phyloP scores from a whole-genome alignment of 2,113 vertebrate genomes.

The Saguinus imperator region DNA sequence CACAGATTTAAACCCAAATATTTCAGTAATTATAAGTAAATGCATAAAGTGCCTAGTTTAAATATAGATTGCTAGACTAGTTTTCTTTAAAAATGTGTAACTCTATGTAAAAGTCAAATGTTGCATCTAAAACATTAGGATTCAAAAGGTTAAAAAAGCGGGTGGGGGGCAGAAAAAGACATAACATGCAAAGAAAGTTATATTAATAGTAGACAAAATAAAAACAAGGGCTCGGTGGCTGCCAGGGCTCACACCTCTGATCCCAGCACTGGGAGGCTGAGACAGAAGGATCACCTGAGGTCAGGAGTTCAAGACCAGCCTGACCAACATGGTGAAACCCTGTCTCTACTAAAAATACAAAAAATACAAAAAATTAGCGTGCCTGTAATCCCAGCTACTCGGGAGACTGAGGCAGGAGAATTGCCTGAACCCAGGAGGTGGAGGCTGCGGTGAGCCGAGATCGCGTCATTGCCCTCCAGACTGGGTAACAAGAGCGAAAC shows the following conservation, averaged over 20 bases:
- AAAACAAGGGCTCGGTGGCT: not conserved
- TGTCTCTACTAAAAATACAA: too few relatives aligned
- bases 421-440: too few relatives aligned
- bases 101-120: not conserved
- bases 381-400: too few relatives aligned
- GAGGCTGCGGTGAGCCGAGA: too few relatives aligned
- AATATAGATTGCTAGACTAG: not conserved
- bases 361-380: too few relatives aligned
- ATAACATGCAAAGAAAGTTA: not conserved
- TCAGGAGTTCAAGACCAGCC: too few relatives aligned
- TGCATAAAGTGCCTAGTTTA: not conserved
- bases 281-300: too few relatives aligned
- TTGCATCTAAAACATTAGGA: not conserved
- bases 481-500: too few relatives aligned
- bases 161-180: not conserved
- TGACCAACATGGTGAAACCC: too few relatives aligned
- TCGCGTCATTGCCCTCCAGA: too few relatives aligned
- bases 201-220: not conserved
- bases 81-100: not conserved
- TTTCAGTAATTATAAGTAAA: not conserved
- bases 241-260: fast-evolving
- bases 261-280: too few relatives aligned
- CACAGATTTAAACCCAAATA: not conserved
- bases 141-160: not conserved
- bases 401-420: too few relatives aligned